phyloP scores from a whole-genome alignment of 2,113 vertebrate species.

The Psittacara wagleri region DNA sequence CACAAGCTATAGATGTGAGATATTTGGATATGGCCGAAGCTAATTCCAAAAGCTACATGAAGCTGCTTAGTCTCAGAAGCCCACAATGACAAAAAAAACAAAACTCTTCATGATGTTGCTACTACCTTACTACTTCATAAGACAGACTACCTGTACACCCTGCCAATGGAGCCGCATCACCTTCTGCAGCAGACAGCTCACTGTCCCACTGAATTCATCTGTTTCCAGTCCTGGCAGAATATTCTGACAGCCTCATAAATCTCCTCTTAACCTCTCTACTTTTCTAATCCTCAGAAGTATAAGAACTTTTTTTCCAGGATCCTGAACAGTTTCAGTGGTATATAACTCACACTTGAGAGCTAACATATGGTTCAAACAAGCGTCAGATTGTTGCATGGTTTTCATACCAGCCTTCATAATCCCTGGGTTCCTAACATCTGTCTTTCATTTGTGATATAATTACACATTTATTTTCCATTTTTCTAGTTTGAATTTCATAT shows the following conservation, averaged over 20 bases:
- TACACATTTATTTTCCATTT: slow-evolving; percentile 59
- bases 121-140: not conserved
- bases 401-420: slow-evolving; percentile 52
- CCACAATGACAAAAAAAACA: not conserved
- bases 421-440: slow-evolving; percentile 64
- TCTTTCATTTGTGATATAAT: slow-evolving; percentile 66
- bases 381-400: slow-evolving; percentile 44
- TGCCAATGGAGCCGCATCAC: not conserved
- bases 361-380: slow-evolving; percentile 51
- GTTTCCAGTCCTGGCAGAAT: not conserved
- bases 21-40: not conserved
- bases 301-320: not conserved
- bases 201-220: not conserved
- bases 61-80: not conserved
- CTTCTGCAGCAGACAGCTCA: not conserved
- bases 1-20: fast-evolving
- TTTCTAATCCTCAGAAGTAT: not conserved
- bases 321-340: not conserved
- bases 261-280: not conserved
- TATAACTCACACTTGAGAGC: slow-evolving; percentile 5
- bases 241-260: not conserved
- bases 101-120: not conserved
- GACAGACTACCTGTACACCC: not conserved
- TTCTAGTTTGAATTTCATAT: slow-evolving; percentile 50
- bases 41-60: not conserved